Evolutionary conservation across 2,113 vertebrate genomes (phyloP), one percentile per base, ranked within the genome.

Genomic region (Cottus gobio): DNA sequence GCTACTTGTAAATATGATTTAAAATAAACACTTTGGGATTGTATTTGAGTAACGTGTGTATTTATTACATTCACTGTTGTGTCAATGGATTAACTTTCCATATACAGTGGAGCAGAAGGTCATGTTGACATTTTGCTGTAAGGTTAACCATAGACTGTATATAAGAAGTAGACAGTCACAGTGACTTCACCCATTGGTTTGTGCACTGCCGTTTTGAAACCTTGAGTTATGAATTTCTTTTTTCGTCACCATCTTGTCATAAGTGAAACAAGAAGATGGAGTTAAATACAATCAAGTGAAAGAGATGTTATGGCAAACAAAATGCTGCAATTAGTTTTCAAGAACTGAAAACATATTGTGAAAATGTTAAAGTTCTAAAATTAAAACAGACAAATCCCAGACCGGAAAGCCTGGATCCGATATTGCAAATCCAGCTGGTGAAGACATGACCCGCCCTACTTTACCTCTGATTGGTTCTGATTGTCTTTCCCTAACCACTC

Each of bases 11-110:
- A 90, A 94, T 92, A 91, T 91, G 83, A 93, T 85, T 92, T 89
- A 13, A 84, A 95, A 93, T 94, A 94, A 95, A 94, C 82, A 89
- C 79, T 18, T 79, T 88, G 82, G 87, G 85, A 90, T 90, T 93
- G 86, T 93, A 87, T 90, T 92, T 78, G 11, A 80, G 66, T 30
- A 7, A 56, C 0, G 1, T 70, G 58, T 73, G 48, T 70, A 2
- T 36, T 54, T 50, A 44, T 22, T 20, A 52, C 18, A 22, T 50
- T 50, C 44, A n/a, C 10, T 22, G 26, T 22, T 1, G 16, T 66
- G 15, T 48, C 46, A 42, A 16, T 64, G 37, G 11, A 64, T 39
- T 16, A 24, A 37, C 34, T 39, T n/a, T 5, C 10, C 5, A 39
- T n/a, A 39, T 26, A 20, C 58, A 10, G 7, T 34, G 13, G 36